Base-by-base conservation (phyloP, 2,113 vertebrate species). In the Daubentonia madagascariensis region DNA sequence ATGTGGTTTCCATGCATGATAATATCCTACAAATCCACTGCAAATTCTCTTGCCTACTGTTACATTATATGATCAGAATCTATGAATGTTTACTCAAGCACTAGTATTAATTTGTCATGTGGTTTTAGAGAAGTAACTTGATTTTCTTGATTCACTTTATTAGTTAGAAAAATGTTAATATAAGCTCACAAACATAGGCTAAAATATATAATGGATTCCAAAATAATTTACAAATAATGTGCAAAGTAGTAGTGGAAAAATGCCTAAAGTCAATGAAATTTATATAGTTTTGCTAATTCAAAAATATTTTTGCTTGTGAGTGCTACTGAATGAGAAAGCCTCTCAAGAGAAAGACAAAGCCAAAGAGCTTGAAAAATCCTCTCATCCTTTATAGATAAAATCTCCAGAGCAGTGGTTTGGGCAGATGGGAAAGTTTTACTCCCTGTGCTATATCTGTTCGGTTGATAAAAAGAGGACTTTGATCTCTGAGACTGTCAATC, bases 381-480 rank as follows among this genome's bases (percentile, higher is more conserved):
- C 86, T 92, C 83, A 80, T 95, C 86, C 35, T 96, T 96, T 89
- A 43, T 43, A 92, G 63, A 78, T 91, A 96, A 93, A 96, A 57
- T 84, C 88, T 97, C 88, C 32, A 94, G 83, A 96, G 89, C 40
- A 72, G 73, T n/a, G 45, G 17, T 94, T 93, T 85, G 35, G 75
- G 57, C 37, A 96, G 83, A 96, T 95, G 76, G 70, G 75, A 96
- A 88, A 93, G 22, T 97, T 96, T 94, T 85, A 37, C 70, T 94
- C 68, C 40, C 90, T 96, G 35, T 63, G 72, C 85, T 92, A 1
- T 96, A 88, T 91, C 87, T 96, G 23, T 67, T 96, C 67, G 83
- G 81, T 89, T 94, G 94, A 94, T 98, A 98, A 92, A 97, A 97
- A 94, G 81, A 79, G 37, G 91, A 93, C 76, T 97, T 98, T 98